Percentiles rank a stretch among this genome's conserved stretches.
These are phyloP conservation scores for Neelides sp. DNA, from an alignment of 1,140 invertebrate genomes.

Conservation along the genomic window DNA sequence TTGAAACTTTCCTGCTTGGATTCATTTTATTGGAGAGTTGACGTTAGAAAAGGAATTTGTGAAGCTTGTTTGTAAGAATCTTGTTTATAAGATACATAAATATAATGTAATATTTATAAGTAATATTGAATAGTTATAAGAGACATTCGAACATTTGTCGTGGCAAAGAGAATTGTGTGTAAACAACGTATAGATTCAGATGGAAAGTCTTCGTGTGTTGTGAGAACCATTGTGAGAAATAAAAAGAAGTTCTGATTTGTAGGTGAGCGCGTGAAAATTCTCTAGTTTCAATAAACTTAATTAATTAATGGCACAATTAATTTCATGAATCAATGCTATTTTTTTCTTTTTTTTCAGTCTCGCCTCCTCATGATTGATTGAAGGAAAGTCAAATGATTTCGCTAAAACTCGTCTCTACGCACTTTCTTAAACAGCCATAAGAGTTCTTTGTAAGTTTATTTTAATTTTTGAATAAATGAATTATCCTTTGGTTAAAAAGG, in stretches of 20 bases:
- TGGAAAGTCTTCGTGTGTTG: background rate
- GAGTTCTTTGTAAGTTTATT: conserved; percentile 1
- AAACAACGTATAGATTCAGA: background rate
- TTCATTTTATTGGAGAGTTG: no score
- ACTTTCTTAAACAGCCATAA: conserved; percentile 27
- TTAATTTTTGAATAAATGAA: background rate
- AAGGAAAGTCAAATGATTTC: conserved; percentile 22
- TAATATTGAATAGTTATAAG: no score
- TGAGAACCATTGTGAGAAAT: background rate
- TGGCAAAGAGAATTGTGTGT: background rate
- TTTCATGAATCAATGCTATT: background rate
- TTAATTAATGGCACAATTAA: background rate
- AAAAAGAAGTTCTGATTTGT: background rate
- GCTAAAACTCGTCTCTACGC: conserved; percentile 27
- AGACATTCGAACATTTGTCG: no score
- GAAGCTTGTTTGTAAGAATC: no score
- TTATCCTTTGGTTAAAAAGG: background rate
- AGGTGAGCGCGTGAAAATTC: background rate
- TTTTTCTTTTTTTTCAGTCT: background rate
- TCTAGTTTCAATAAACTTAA: background rate
- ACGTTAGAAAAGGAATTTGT: no score
- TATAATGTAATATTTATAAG: no score
- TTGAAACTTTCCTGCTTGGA: no score
- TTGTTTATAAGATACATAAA: no score
- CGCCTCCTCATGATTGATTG: background rate